Conservation (phyloP, 2,797 vertebrate species). For the Hypotaenidia okinawae region DNA sequence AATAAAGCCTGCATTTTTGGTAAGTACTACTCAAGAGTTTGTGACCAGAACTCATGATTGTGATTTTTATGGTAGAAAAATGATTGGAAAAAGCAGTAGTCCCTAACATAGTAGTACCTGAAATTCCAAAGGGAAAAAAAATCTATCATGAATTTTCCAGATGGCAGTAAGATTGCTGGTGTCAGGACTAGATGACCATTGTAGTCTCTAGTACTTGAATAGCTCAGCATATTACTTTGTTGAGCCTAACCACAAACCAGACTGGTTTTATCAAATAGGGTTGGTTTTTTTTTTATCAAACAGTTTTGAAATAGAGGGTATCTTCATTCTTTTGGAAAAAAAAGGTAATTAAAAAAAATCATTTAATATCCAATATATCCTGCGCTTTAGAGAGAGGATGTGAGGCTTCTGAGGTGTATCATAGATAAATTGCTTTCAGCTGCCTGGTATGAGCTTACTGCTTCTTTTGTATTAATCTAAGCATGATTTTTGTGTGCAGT, state of each 20-base stretch:
- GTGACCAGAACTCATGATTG: neutral
- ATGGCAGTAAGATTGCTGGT: neutral
- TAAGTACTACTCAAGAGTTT: neutral
- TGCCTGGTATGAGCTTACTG: neutral
- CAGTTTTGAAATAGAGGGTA: neutral
- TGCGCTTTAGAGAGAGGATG: neutral
- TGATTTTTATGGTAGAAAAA: neutral
- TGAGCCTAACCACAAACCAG: neutral
- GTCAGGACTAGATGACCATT: neutral
- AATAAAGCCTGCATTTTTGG: neutral
- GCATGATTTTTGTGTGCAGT: slow-evolving; percentile 33
- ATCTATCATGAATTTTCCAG: neutral
- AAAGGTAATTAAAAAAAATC: neutral
- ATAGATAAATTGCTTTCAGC: slow-evolving; percentile 7
- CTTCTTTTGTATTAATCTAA: slow-evolving; percentile 17
- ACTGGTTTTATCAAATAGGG: neutral
- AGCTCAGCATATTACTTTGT: neutral
- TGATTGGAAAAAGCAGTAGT: neutral
- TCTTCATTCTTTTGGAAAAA: neutral
- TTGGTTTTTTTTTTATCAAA: neutral
- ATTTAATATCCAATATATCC: neutral
- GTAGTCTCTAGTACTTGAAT: neutral
- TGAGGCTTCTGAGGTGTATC: neutral
- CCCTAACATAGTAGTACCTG: neutral
- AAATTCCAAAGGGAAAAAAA: neutral